These are phyloP conservation scores for Notamacropus eugenii DNA, from an alignment of 2,797 vertebrate species.

Conservation along the genomic window DNA sequence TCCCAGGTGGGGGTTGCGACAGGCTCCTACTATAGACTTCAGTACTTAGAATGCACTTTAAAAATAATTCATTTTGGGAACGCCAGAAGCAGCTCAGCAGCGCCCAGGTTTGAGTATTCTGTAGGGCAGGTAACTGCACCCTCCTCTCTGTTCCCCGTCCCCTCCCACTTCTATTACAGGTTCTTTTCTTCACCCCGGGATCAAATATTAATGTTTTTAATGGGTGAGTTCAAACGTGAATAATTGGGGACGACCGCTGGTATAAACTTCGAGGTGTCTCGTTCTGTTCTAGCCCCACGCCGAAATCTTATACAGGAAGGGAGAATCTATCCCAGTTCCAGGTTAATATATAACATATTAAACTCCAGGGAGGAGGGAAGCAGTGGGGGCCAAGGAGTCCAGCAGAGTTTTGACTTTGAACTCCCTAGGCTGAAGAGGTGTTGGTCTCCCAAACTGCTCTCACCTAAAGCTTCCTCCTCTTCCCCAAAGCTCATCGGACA, in stretches of 20 bases:
- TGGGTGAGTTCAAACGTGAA: background rate
- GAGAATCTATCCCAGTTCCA: background rate
- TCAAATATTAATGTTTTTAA: conserved; percentile 42
- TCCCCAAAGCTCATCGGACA: conserved; percentile 51
- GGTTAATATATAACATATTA: conserved; percentile 2
- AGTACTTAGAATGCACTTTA: background rate
- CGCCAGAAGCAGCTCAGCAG: background rate
- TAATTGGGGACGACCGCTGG: background rate
- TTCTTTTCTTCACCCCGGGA: background rate
- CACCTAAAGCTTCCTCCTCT: background rate
- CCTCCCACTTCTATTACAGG: background rate
- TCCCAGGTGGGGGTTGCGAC: conserved; percentile 68
- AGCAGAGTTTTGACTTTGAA: background rate
- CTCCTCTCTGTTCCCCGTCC: background rate
- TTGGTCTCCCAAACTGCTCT: background rate
- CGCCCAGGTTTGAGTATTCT: background rate
- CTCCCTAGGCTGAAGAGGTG: background rate
- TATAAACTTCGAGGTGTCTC: background rate
- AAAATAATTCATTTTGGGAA: background rate
- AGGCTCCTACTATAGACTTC: conserved; percentile 64
- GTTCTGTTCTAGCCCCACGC: background rate
- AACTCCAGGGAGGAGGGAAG: background rate
- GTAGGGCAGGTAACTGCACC: background rate
- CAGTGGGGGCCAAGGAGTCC: background rate
- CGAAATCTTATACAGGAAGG: background rate